Percentiles rank a stretch among this genome's conserved stretches.
These are phyloP conservation scores for Chelonus formosanus DNA, from an alignment of 2,888 invertebrate species.

Conservation along the genomic window DNA sequence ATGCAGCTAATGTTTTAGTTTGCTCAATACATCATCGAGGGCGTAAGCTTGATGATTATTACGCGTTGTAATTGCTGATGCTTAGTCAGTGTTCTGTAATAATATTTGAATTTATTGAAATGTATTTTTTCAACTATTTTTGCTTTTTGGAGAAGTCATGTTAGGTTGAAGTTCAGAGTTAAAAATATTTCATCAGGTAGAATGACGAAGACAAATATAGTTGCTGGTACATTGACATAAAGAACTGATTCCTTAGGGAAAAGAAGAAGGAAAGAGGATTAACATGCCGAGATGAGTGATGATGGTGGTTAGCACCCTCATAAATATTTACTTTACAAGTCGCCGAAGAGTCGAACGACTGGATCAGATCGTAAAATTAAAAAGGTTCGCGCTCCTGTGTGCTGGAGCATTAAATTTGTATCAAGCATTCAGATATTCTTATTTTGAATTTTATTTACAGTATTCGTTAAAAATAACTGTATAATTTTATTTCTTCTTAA, in stretches of 20 bases:
- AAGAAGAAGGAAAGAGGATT: slow-evolving; percentile 32
- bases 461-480: slow-evolving; percentile 9
- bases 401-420: slow-evolving; percentile 24
- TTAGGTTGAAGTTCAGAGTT: too few relatives aligned
- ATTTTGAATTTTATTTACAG: slow-evolving; percentile 3
- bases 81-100: too few relatives aligned
- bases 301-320: slow-evolving; percentile 59
- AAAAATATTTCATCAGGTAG: too few relatives aligned
- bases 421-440: slow-evolving; percentile 7
- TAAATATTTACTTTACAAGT: slow-evolving; percentile 60
- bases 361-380: slow-evolving; percentile 49
- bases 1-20: neutral
- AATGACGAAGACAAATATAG: slow-evolving; percentile 13
- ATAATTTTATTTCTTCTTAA: slow-evolving; percentile 7
- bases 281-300: slow-evolving; percentile 55
- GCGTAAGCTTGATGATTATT: neutral
- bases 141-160: too few relatives aligned
- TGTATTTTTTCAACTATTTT: too few relatives aligned
- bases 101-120: too few relatives aligned
- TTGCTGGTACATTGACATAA: neutral
- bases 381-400: slow-evolving; percentile 45
- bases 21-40: neutral
- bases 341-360: slow-evolving; percentile 39
- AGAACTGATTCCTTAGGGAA: neutral
- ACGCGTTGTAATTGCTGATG: too few relatives aligned